Evolutionary conservation across 2,113 vertebrate genomes (phyloP), one percentile per base, ranked within the genome.

Genomic region (Cheirogaleus medius): DNA sequence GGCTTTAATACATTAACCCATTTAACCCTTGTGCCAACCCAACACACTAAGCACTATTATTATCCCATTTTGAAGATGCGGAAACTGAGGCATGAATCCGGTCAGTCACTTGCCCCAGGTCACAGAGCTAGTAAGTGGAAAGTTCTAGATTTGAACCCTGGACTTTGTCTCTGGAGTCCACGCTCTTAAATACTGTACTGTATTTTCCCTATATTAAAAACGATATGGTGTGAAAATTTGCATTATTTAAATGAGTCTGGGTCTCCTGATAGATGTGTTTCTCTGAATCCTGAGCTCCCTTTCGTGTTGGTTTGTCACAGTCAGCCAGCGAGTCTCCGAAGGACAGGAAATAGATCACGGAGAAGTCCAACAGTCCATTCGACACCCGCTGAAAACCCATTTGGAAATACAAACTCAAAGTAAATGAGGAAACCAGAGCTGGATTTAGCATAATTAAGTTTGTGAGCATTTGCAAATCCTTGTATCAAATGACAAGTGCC

Each of bases 401-500:
- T 34, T 6, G n/a, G 81, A 34, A 82, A 69, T 54, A 32, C 21
- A 21, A 17, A 58, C 34, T 1, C 2, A 0, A 7, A 23, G 39
- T 23, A 5, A n/a, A 32, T 8, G 32, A 7, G 20, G 25, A 23
- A 44, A 5, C 18, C 6, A 13, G 34, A 44, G 6, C 42, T 74
- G 3, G 0, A 1, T 27, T 18, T 63, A 21, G 25, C 18, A 15
- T 52, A 44, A 34, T 5, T 20, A 2, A 5, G 6, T 32, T 17
- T 21, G 23, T 0, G 5, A 54, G n/a, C 63, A 7, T 3, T 32
- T 37, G 68, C 15, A 69, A 29, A 64, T 12, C 76, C 21, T 58
- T 18, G 64, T 0, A 13, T 3, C 6, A 42, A 13, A 37, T 5
- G 6, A 39, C 0, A 4, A 37, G 1, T 2, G 0, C 5, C 0